phyloP scores from a whole-genome alignment of 2,888 invertebrate species.

The Synanthedon myopaeformis region DNA sequence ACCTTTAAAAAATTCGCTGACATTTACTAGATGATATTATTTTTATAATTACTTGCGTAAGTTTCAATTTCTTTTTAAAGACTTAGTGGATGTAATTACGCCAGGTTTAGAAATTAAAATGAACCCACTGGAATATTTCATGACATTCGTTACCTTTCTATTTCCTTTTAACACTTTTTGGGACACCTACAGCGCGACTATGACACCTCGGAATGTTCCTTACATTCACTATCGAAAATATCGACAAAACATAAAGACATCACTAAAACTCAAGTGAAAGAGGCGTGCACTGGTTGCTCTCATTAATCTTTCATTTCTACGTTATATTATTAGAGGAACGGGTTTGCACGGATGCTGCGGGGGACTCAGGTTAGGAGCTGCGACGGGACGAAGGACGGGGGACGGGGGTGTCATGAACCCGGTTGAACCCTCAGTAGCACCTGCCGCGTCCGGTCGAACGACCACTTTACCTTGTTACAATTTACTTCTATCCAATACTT shows the following conservation, averaged over 20 bases:
- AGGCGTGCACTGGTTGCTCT: slow-evolving; percentile 69
- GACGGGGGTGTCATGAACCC: slow-evolving; percentile 50
- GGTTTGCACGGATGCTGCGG: slow-evolving; percentile 66
- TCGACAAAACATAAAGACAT: slow-evolving; percentile 10
- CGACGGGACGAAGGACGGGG: slow-evolving; percentile 14
- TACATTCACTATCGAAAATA: not conserved
- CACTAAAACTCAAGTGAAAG: slow-evolving; percentile 52
- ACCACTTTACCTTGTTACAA: slow-evolving; percentile 11
- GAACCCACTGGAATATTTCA: too few relatives aligned
- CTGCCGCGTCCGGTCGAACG: slow-evolving; percentile 55
- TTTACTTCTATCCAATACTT: slow-evolving; percentile 15
- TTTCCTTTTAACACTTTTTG: too few relatives aligned
- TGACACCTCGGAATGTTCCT: too few relatives aligned
- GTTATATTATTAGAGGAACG: slow-evolving; percentile 69
- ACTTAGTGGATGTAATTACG: too few relatives aligned
- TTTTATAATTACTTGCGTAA: too few relatives aligned
- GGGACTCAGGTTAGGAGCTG: slow-evolving; percentile 17
- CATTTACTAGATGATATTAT: too few relatives aligned
- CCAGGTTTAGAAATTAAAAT: too few relatives aligned
- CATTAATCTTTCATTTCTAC: slow-evolving; percentile 71
- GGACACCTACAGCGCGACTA: too few relatives aligned
- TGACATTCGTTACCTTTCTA: too few relatives aligned
- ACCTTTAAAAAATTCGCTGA: too few relatives aligned
- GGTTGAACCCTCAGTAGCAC: slow-evolving; percentile 66
- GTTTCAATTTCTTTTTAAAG: too few relatives aligned